Evolutionary conservation across 2,113 vertebrate genomes (phyloP).

Genomic region (Seriola dumerili): DNA sequence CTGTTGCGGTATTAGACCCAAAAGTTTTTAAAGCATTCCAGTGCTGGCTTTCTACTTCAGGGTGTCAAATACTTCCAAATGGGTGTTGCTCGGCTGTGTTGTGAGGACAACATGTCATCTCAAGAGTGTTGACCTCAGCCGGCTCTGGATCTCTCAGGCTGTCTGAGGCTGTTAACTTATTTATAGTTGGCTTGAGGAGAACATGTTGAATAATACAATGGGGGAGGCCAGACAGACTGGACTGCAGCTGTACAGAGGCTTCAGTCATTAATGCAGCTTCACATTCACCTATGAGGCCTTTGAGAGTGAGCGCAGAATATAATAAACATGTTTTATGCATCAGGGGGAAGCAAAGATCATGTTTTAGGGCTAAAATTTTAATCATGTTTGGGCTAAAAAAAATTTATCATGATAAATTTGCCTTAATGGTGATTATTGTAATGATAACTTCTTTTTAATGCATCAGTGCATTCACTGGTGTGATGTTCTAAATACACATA

Average conservation of each 20-base stretch:
- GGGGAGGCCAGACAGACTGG: constrained; percentile 61
- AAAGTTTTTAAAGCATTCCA: constrained; percentile 43
- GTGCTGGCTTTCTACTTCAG: constrained; percentile 38
- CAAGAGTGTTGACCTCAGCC: constrained; percentile 57
- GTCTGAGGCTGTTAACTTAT: constrained; percentile 76
- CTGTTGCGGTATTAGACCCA: constrained; percentile 9
- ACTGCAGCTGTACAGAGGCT: constrained; percentile 55
- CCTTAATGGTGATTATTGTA: background rate
- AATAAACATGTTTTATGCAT: background rate
- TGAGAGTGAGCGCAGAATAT: background rate
- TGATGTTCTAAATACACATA: background rate
- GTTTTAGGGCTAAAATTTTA: background rate
- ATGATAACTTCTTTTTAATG: background rate
- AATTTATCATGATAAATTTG: background rate
- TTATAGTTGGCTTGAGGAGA: constrained; percentile 76
- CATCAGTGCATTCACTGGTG: background rate
- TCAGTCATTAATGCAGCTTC: constrained; percentile 25
- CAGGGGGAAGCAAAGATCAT: background rate
- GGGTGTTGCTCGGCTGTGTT: constrained; percentile 44
- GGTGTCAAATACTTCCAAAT: constrained; percentile 63
- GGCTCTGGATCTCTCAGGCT: constrained; percentile 66
- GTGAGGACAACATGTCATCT: constrained; percentile 62
- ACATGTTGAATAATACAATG: constrained; percentile 80
- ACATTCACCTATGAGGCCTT: constrained; percentile 18
- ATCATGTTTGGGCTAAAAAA: background rate